These are phyloP conservation scores for Sebastes trivittatus DNA, from an alignment of 2,797 vertebrate species.

Conservation along the genomic window DNA sequence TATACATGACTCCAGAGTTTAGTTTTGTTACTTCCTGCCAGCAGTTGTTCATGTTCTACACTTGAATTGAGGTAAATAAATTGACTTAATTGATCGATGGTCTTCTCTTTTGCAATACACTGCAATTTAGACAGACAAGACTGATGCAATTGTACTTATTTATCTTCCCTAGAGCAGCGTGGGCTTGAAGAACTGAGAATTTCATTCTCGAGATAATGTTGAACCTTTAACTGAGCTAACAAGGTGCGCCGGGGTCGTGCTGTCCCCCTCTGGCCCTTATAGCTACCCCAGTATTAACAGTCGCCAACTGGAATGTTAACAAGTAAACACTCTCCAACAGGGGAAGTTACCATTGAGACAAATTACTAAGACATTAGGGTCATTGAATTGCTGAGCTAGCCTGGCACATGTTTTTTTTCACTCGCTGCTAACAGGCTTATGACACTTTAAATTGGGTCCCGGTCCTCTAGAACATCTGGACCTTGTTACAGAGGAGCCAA, in stretches of 20 bases:
- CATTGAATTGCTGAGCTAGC: constrained; percentile 62
- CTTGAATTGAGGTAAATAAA: constrained; percentile 17
- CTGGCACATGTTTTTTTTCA: constrained; percentile 1
- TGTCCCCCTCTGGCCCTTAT: constrained; percentile 45
- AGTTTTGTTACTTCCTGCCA: background rate
- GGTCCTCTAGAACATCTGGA: constrained; percentile 74
- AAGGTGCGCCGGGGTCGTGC: background rate
- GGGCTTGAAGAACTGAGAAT: background rate
- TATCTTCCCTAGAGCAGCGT: background rate
- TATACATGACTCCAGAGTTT: background rate
- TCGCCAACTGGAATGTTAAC: constrained; percentile 76
- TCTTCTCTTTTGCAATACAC: background rate
- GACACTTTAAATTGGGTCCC: constrained; percentile 70
- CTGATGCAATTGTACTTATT: background rate
- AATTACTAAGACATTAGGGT: constrained; percentile 72
- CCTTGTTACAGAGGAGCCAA: constrained; percentile 69
- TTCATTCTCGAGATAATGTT: background rate
- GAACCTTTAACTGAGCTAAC: constrained; percentile 2
- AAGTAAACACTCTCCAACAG: constrained; percentile 70
- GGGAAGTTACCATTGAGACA: constrained; percentile 70
- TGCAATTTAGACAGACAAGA: background rate
- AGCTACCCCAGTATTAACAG: constrained; percentile 49
- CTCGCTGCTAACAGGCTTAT: constrained; percentile 72
- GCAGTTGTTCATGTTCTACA: background rate
- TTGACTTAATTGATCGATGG: background rate